Conservation (phyloP, 1,140 invertebrate genomes). For the Oscheius sp. region DNA sequence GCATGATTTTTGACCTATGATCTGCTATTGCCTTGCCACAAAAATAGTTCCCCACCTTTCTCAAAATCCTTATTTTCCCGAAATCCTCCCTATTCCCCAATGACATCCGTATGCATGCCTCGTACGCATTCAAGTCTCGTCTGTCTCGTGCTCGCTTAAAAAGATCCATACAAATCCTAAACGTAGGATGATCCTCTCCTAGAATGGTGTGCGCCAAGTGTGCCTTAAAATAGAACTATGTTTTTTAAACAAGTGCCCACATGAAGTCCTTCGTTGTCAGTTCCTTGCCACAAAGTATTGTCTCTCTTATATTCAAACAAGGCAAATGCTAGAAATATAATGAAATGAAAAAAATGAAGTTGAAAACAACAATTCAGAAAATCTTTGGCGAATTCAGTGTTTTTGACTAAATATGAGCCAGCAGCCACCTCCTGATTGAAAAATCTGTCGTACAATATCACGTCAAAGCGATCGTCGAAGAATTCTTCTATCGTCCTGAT, state of each 20-base stretch:
- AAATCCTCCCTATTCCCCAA: constrained; percentile 12
- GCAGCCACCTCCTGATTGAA: constrained; percentile 38
- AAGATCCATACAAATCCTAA: constrained; percentile 11
- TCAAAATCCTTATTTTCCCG: constrained; percentile 18
- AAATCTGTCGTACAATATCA: constrained; percentile 37
- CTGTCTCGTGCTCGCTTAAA: constrained; percentile 17
- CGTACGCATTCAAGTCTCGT: constrained; percentile 28
- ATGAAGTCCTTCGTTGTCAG: constrained; percentile 38
- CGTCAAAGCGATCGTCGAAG: neutral
- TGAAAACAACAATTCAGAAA: constrained; percentile 30
- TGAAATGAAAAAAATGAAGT: neutral
- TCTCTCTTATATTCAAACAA: constrained; percentile 17
- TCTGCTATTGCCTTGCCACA: too few relatives aligned
- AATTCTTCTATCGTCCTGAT: constrained; percentile 29
- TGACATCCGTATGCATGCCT: constrained; percentile 31
- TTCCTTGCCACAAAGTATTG: constrained; percentile 26
- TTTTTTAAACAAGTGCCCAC: neutral
- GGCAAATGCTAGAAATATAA: constrained; percentile 16
- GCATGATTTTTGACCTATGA: too few relatives aligned
- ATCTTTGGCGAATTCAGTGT: constrained; percentile 1
- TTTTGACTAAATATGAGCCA: constrained; percentile 27
- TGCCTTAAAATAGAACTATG: neutral
- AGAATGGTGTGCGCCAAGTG: constrained; percentile 3
- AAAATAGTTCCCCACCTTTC: too few relatives aligned
- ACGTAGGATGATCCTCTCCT: neutral